phyloP scores from a whole-genome alignment of 1,140 invertebrate species.

The Drosophila kanapiae region DNA sequence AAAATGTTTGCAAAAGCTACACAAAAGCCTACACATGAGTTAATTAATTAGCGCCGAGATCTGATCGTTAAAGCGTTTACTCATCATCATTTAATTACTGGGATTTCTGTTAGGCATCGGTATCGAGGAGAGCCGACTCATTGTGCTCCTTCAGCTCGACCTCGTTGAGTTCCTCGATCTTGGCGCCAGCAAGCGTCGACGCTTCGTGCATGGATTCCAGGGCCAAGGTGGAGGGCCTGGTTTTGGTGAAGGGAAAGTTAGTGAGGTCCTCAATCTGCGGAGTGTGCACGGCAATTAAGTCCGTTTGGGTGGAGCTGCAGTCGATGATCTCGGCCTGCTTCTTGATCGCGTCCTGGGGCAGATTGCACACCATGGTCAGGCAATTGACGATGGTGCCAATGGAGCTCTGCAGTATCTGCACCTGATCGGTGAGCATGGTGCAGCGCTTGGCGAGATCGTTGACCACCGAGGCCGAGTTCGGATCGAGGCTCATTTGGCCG shows the following conservation, averaged over 20 bases:
- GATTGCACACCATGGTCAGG: constrained; percentile 87
- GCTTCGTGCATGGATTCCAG: constrained; percentile 66
- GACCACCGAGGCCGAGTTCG: constrained; percentile 81
- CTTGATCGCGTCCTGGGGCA: constrained; percentile 85
- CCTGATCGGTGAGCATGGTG: constrained; percentile 86
- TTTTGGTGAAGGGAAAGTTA: constrained; percentile 79
- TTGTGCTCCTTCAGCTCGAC: constrained; percentile 48
- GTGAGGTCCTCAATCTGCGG: constrained; percentile 87
- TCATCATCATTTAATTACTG: constrained; percentile 29
- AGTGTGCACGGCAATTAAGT: constrained; percentile 91
- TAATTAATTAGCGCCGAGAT: constrained; percentile 59
- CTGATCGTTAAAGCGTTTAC: constrained; percentile 51
- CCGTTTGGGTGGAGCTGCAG: constrained; percentile 90
- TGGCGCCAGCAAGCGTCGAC: constrained; percentile 9
- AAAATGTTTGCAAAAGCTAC: constrained; percentile 72
- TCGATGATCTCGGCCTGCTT: constrained; percentile 78
- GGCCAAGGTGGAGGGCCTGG: constrained; percentile 78
- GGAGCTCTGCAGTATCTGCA: constrained; percentile 90
- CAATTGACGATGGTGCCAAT: constrained; percentile 91
- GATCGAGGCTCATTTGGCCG: constrained; percentile 67
- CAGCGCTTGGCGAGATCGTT: constrained; percentile 86
- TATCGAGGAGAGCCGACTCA: constrained; percentile 32
- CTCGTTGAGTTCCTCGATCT: constrained; percentile 27
- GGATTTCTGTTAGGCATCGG: constrained; percentile 20
- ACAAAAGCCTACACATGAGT: constrained; percentile 51